A percentile compares a stretch with the other conserved stretches of the same genome.
These are phyloP conservation scores for Accipiter virgatus DNA, from an alignment of 2,113 vertebrate genomes.

Conservation along the genomic window DNA sequence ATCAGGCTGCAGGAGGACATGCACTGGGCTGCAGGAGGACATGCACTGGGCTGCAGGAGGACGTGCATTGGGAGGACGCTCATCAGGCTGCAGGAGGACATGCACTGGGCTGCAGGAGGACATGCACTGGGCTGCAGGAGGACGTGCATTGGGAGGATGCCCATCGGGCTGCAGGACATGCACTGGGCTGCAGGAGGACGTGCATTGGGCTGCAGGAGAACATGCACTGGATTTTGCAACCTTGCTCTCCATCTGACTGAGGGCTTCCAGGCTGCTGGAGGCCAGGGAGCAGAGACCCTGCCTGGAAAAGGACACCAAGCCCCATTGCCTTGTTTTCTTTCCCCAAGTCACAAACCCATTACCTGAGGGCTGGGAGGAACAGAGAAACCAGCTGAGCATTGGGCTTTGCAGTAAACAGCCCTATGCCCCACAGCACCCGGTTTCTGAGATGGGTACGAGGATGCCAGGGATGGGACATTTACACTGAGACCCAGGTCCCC, in stretches of 20 bases:
- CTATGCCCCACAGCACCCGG: neutral
- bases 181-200: rapidly evolving
- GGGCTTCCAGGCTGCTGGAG: neutral
- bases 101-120: rapidly evolving
- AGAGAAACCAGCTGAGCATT: neutral
- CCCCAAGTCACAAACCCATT: rapidly evolving
- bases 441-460: rapidly evolving
- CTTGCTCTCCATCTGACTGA: neutral
- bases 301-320: neutral
- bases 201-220: neutral
- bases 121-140: neutral
- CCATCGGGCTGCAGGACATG: neutral
- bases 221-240: neutral
- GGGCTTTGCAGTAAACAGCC: neutral
- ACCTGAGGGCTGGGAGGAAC: neutral
- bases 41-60: neutral
- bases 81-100: neutral
- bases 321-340: neutral
- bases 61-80: too few relatives aligned
- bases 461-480: neutral
- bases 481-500: neutral
- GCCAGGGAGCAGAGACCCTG: neutral
- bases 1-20: neutral
- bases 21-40: rapidly evolving
- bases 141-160: too few relatives aligned